These are phyloP conservation scores for Cyclophora albipunctata DNA, from an alignment of 2,888 invertebrate genomes.

Conservation along the genomic window DNA sequence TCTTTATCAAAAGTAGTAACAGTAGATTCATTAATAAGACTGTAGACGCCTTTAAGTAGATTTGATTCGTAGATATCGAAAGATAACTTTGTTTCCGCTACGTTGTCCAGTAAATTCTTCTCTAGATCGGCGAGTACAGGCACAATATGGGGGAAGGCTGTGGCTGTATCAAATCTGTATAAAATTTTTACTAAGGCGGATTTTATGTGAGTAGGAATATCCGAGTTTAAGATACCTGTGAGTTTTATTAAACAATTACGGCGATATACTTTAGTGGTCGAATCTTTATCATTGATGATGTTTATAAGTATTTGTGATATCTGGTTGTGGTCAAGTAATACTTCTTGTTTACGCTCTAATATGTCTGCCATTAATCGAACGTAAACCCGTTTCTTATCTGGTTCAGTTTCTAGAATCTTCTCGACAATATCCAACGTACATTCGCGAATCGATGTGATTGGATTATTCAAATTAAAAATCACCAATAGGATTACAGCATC, in stretches of 20 bases:
- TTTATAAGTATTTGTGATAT: conserved; percentile 77
- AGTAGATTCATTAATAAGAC: conserved; percentile 72
- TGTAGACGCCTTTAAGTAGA: conserved; percentile 70
- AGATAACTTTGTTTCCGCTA: conserved; percentile 33
- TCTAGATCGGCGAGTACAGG: conserved; percentile 39
- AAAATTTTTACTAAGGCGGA: conserved; percentile 65
- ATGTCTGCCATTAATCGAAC: conserved; percentile 64
- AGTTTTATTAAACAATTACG: conserved; percentile 53
- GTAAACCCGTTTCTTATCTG: conserved; percentile 51
- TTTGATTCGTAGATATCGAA: conserved; percentile 70
- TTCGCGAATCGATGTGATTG: conserved; percentile 70
- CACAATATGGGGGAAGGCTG: conserved; percentile 54
- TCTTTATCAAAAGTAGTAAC: conserved; percentile 52
- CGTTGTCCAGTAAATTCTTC: conserved; percentile 34
- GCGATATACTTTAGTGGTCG: conserved; percentile 53
- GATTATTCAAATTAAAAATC: conserved; percentile 73
- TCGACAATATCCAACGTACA: conserved; percentile 72
- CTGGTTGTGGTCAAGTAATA: conserved; percentile 80
- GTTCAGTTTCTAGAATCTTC: conserved; percentile 38
- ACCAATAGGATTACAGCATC: conserved; percentile 70
- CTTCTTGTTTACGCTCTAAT: conserved; percentile 70
- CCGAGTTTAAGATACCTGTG: conserved; percentile 44
- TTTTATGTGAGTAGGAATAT: conserved; percentile 61
- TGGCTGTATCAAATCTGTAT: conserved; percentile 55
- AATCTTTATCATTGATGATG: conserved; percentile 72